Percentiles rank a stretch among this genome's conserved stretches.
These are phyloP conservation scores for Synodontis membranacea DNA, from an alignment of 2,113 vertebrate species.

Conservation along the genomic window DNA sequence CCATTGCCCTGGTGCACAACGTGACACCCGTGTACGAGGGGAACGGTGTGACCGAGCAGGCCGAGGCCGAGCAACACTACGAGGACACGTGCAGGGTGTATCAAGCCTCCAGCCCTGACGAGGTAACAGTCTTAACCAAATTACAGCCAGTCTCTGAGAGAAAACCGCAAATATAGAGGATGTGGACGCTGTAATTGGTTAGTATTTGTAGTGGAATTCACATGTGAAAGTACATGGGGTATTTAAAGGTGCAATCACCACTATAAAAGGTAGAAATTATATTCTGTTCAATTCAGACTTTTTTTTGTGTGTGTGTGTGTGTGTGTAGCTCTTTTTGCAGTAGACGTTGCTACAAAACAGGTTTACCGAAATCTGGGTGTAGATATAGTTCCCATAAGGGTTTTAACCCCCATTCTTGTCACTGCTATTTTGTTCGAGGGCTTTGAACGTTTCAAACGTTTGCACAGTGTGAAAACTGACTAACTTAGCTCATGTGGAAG, in stretches of 20 bases:
- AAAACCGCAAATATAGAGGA: background rate
- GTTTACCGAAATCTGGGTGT: background rate
- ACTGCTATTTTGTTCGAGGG: background rate
- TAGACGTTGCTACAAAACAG: background rate
- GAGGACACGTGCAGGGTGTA: constrained; percentile 95
- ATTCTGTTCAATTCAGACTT: background rate
- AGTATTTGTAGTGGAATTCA: background rate
- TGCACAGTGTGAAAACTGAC: background rate
- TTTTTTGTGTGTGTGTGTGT: no score
- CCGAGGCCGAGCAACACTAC: constrained; percentile 92
- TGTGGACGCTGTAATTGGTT: background rate
- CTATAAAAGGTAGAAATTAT: background rate
- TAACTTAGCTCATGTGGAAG: background rate
- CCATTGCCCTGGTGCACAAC: constrained; percentile 93
- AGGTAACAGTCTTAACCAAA: constrained; percentile 72
- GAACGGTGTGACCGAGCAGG: constrained; percentile 92
- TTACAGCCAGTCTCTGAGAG: background rate
- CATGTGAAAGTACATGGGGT: background rate
- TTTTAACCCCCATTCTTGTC: constrained; percentile 11
- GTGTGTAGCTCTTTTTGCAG: background rate
- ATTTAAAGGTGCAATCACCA: background rate
- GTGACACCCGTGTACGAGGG: constrained; percentile 94
- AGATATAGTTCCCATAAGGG: background rate
- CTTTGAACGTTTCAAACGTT: constrained; percentile 22
- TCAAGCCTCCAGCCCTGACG: constrained; percentile 95